Evolutionary conservation across 2,888 invertebrate genomes (phyloP), one percentile per base, ranked within the genome.

Genomic region (Invenusta paracnida): DNA sequence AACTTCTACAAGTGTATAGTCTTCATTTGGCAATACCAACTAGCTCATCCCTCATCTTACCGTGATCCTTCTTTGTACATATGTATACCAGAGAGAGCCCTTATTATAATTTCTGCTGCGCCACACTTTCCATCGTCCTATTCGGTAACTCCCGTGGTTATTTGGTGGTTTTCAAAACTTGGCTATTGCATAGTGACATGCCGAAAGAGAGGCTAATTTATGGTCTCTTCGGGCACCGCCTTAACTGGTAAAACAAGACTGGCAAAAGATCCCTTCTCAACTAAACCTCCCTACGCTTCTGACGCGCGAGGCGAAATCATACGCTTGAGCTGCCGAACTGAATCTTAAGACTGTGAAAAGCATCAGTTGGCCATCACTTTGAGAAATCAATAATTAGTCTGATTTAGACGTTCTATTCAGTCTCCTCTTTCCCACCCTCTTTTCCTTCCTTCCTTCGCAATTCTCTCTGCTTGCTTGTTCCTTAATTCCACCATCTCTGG

Each of bases 351-450:
- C 73, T 73, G 73, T 73, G 73, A 73, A 73, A 73, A 73, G 73
- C 73, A 73, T 73, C 73, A 23, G 73, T 73, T 73, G 73, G 73
- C 73, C 73, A 73, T 73, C 73, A 73, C 73, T 73, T 73, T 73
- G 73, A 73, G 73, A 73, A 73, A 73, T 73, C 73, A 73, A 73
- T 73, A 73, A 73, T 73, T 73, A 73, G 73, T 73, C 73, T 73
- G 73, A 73, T 73, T 73, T 73, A 73, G 73, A 73, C 73, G 73
- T 13, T 23, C 23, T 73, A 25, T 23, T 73, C 48, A 11, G 17
- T 48, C 5, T 23, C 73, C 73, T 23, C 73, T 23, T 2, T 23
- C 11, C 48, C 48, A 48, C 48, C 17, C n/a, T n/a, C n/a, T n/a
- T 73, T 73, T 73, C 73, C 73, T 73, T 23, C 27, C 17, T 2